These are phyloP conservation scores for Heliconius sara DNA, from an alignment of 2,888 invertebrate genomes.

Conservation along the genomic window DNA sequence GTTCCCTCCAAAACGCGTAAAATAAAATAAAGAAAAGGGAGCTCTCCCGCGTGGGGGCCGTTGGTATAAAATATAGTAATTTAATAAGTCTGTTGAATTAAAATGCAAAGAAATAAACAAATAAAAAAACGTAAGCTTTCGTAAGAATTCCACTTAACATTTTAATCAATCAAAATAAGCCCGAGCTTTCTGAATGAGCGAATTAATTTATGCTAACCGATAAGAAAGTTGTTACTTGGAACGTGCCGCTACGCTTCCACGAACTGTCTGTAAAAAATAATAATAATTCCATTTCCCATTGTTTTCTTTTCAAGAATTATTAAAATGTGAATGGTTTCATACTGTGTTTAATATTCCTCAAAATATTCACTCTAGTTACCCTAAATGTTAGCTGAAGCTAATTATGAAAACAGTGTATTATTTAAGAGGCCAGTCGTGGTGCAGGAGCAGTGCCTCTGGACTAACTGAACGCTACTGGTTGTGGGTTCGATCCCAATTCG, in stretches of 20 bases:
- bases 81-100: no score
- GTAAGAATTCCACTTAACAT: conserved; percentile 15
- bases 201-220: conserved; percentile 37
- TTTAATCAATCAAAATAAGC: conserved; percentile 33
- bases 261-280: conserved; percentile 22
- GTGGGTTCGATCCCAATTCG: background rate
- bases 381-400: background rate
- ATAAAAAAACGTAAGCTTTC: background rate
- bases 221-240: conserved; percentile 32
- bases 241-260: conserved; percentile 24
- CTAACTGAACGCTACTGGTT: background rate
- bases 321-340: background rate
- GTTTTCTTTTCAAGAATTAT: conserved; percentile 8
- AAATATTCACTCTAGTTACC: conserved; percentile 11
- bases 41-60: no score
- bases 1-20: no score
- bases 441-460: background rate
- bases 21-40: no score
- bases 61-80: background rate
- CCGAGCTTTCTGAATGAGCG: conserved; percentile 29
- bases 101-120: background rate
- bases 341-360: background rate
- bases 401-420: background rate
- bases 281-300: conserved; percentile 6
- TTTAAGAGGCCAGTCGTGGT: background rate